Base-by-base conservation (phyloP, 2,888 invertebrate genomes). In the Drepanosiphum platanoidis region DNA sequence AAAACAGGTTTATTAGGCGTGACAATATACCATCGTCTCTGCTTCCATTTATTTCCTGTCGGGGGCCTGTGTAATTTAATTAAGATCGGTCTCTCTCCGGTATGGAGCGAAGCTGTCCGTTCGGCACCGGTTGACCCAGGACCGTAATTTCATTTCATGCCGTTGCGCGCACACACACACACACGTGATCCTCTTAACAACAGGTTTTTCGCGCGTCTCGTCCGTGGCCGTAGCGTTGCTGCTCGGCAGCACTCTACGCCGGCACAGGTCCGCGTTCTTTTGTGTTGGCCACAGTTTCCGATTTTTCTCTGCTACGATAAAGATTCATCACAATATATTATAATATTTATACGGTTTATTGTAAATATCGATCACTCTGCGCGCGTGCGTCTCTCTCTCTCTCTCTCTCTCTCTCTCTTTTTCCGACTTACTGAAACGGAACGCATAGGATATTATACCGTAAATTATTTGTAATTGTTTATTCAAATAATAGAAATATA, bases 101-200 rank as follows among this genome's bases (percentile, higher is more conserved):
- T 74, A 68, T 66, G 79, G 32, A 66, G 42, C 42, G 72, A 66
- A 74, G 64, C 74, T 64, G 46, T 66, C 52, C 34, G 42, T 75
- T 83, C 52, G 34, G 75, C 75, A 83, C 83, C 74, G 52, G 68
- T 83, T 83, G 83, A 83, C 83, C 83, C 75, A 75, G 66, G 83
- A 61, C 72, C 42, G 72, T 82, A 75, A 74, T 74, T 83, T 75
- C 66, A 82, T 82, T 64, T 52, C 52, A 70, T 34, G 52, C 46
- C 46, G 9, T 70, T 79, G n/a, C n/a, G n/a, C n/a, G n/a, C 30
- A 30, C 27, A 39, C 5, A 58, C 7, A 52, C 68, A 11, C 39
- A 7, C n/a, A 46, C 22, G 9, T n/a, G 42, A 77, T 70, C 83
- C n/a, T n/a, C n/a, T n/a, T 46, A 64, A 80, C 22, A 82, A 72